phyloP scores from a whole-genome alignment of 2,797 vertebrate species.

The Danio albolineatus region DNA sequence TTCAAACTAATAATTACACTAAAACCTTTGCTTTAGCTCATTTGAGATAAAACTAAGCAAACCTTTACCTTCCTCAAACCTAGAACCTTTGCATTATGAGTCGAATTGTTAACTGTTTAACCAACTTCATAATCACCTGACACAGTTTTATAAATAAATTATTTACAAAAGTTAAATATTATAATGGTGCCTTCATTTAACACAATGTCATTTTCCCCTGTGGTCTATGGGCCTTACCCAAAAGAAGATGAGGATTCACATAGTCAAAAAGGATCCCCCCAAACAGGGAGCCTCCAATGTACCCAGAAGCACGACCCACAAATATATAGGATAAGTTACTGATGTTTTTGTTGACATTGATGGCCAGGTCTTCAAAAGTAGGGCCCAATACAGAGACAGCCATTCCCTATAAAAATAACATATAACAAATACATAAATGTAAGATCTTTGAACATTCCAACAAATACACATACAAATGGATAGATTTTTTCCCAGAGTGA shows the following conservation, averaged over 20 bases:
- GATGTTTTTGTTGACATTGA: slow-evolving; percentile 86
- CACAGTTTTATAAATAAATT: not conserved
- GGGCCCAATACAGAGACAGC: slow-evolving; percentile 89
- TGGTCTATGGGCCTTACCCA: slow-evolving; percentile 77
- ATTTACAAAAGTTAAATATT: slow-evolving; percentile 22
- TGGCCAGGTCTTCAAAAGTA: slow-evolving; percentile 90
- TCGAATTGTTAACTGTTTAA: not conserved
- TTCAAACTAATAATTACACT: not conserved
- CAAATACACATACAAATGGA: not conserved
- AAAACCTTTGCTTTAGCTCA: not conserved
- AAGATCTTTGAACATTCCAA: not conserved
- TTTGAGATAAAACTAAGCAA: no score
- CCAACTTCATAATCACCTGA: not conserved
- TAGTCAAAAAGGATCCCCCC: slow-evolving; percentile 88
- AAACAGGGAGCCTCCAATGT: slow-evolving; percentile 86
- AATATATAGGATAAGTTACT: slow-evolving; percentile 92
- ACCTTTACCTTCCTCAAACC: no score
- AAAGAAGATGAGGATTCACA: slow-evolving; percentile 84
- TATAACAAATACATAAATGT: slow-evolving; percentile 26
- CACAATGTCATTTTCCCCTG: not conserved
- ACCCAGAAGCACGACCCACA: slow-evolving; percentile 87
- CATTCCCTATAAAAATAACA: slow-evolving; percentile 83
- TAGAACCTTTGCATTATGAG: not conserved
- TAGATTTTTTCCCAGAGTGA: not conserved
- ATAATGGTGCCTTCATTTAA: not conserved